These are phyloP conservation scores for Gnathonemus longibarbis DNA, from an alignment of 2,113 vertebrate genomes.

Conservation along the genomic window DNA sequence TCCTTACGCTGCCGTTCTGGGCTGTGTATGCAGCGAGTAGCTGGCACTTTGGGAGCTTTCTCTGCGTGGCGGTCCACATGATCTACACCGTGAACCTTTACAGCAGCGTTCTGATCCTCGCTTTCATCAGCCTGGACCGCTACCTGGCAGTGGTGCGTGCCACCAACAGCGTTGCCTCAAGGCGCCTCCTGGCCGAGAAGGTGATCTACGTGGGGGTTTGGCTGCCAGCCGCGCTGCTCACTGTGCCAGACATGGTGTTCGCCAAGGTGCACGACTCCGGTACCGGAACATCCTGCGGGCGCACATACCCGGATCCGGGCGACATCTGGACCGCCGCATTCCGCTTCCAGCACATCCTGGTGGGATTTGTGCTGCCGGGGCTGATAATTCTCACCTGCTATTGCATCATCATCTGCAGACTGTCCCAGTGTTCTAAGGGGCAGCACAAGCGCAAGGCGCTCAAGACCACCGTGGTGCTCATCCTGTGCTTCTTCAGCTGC, in stretches of 20 bases:
- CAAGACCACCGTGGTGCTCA: slow-evolving; percentile 87
- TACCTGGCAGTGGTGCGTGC: slow-evolving; percentile 93
- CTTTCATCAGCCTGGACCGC: slow-evolving; percentile 94
- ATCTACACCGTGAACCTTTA: slow-evolving; percentile 97
- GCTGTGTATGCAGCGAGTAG: slow-evolving; percentile 77
- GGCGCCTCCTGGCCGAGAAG: slow-evolving; percentile 82
- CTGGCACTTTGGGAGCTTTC: slow-evolving; percentile 80
- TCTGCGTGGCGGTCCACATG: slow-evolving; percentile 81
- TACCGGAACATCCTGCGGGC: slow-evolving; percentile 68
- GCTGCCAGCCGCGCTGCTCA: slow-evolving; percentile 77
- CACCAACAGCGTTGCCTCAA: slow-evolving; percentile 79
- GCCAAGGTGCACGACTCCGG: slow-evolving; percentile 57
- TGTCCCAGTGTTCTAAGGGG: slow-evolving; percentile 84
- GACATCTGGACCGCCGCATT: slow-evolving; percentile 75
- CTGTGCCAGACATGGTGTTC: slow-evolving; percentile 85
- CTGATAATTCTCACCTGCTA: slow-evolving; percentile 89
- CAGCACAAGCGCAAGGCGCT: slow-evolving; percentile 90
- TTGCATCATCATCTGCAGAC: slow-evolving; percentile 86
- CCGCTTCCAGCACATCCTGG: slow-evolving; percentile 83
- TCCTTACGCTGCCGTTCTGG: slow-evolving; percentile 93
- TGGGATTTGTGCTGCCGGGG: slow-evolving; percentile 85
- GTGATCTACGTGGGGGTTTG: slow-evolving; percentile 82
- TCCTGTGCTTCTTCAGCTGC: slow-evolving; percentile 90
- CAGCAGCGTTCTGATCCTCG: slow-evolving; percentile 91
- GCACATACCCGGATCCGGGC: slow-evolving; percentile 67